Evolutionary conservation across 2,113 vertebrate genomes (phyloP).

Genomic region (Pelobates fuscus): DNA sequence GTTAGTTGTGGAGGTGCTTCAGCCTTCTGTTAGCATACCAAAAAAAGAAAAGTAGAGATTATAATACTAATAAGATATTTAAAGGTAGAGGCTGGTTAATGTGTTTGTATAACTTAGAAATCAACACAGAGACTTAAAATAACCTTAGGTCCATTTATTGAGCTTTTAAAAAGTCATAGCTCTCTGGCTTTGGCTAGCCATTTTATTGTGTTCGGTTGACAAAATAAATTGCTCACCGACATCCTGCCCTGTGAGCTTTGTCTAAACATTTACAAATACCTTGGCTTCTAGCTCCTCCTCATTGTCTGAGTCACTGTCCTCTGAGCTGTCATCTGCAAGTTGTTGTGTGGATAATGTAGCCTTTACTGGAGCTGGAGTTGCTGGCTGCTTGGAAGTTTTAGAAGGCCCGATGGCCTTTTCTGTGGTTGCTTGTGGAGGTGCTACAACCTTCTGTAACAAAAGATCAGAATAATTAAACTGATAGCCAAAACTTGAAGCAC

Average conservation of each 20-base stretch:
- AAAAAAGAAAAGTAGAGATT: too few species aligned
- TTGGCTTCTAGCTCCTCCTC: neutral
- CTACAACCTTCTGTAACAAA: neutral
- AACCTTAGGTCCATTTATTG: too few species aligned
- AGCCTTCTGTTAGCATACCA: neutral
- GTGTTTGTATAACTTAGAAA: too few species aligned
- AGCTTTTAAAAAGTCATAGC: too few species aligned
- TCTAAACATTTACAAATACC: neutral
- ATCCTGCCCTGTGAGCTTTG: too few species aligned
- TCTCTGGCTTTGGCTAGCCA: too few species aligned
- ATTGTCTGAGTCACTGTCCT: constrained; percentile 1
- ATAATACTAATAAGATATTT: too few species aligned
- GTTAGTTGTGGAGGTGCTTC: neutral
- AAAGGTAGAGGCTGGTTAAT: too few species aligned
- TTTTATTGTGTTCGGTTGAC: too few species aligned
- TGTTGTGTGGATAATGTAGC: neutral
- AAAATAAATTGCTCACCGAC: too few species aligned
- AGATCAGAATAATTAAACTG: neutral
- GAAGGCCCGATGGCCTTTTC: neutral
- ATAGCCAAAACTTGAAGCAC: too few species aligned
- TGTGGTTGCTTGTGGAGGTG: neutral
- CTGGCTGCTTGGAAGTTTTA: neutral
- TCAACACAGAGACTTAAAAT: too few species aligned
- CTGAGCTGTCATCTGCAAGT: neutral
- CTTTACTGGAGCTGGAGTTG: neutral